Conservation (phyloP, 2,797 vertebrate genomes). For the Xenopus petersii region DNA sequence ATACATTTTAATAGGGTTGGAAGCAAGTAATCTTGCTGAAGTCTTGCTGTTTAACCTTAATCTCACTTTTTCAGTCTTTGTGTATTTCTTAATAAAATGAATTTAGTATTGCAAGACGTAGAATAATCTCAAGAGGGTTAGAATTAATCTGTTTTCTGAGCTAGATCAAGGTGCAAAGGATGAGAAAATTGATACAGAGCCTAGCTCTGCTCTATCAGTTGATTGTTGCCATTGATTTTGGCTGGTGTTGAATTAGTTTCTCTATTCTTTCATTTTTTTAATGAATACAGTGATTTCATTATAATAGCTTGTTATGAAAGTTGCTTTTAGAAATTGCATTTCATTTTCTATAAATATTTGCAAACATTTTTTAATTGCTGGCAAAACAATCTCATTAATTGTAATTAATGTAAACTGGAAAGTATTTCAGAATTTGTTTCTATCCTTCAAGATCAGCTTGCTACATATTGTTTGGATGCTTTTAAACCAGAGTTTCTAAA, state of each 20-base stretch:
- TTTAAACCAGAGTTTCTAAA: no score
- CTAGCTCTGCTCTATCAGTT: conserved; percentile 16
- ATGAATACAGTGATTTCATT: conserved; percentile 27
- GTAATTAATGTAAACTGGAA: no score
- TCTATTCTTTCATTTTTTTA: conserved; percentile 10
- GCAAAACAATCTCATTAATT: no score
- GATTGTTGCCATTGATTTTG: conserved; percentile 43
- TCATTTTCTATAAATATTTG: no score
- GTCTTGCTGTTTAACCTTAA: conserved; percentile 22
- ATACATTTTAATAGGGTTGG: conserved; percentile 12
- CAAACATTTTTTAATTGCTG: no score
- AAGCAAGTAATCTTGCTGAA: conserved; percentile 9
- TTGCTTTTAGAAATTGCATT: no score
- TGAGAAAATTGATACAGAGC: conserved; percentile 45
- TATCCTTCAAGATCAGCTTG: no score
- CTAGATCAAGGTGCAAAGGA: conserved; percentile 43
- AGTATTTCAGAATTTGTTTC: no score
- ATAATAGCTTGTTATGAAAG: conserved; percentile 36
- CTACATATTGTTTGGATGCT: no score
- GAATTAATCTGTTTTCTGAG: conserved; percentile 44
- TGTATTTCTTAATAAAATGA: conserved; percentile 38
- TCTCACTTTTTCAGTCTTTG: conserved; percentile 15
- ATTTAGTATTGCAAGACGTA: conserved; percentile 26
- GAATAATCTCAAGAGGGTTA: conserved; percentile 36
- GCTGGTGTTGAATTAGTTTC: conserved; percentile 18